A percentile compares a stretch with the other conserved stretches of the same genome.
phyloP scores from a whole-genome alignment of 2,113 vertebrate species.

The Dolichallabes microphthalmus region DNA sequence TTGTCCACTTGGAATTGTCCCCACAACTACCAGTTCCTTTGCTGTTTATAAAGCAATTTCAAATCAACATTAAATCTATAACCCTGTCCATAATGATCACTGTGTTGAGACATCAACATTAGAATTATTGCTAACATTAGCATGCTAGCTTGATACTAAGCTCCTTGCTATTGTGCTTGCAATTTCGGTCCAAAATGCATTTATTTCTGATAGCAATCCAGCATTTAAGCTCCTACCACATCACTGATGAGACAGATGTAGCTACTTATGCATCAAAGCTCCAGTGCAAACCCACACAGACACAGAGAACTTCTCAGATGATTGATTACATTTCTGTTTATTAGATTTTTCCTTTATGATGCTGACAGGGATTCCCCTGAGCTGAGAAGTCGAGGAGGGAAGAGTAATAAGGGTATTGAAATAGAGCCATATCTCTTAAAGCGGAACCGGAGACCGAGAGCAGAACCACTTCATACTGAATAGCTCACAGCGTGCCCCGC shows the following conservation, averaged over 20 bases:
- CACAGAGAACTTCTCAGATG: neutral
- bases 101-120: neutral
- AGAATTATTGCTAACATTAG: neutral
- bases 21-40: neutral
- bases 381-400: neutral
- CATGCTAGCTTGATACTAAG: neutral
- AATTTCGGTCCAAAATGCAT: neutral
- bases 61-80: neutral
- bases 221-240: neutral
- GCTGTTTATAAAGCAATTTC: neutral
- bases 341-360: neutral
- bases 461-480: slow-evolving; percentile 13
- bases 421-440: neutral
- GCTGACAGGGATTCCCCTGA: neutral
- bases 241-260: neutral
- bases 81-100: neutral
- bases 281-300: neutral
- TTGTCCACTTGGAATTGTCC: neutral
- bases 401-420: neutral
- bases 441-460: neutral
- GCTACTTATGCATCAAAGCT: neutral
- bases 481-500: slow-evolving; percentile 8
- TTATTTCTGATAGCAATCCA: neutral
- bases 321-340: neutral
- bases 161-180: neutral